Evolutionary conservation across 2,113 vertebrate genomes (phyloP), one percentile per base, ranked within the genome.

Genomic region (Engraulis encrasicolus): DNA sequence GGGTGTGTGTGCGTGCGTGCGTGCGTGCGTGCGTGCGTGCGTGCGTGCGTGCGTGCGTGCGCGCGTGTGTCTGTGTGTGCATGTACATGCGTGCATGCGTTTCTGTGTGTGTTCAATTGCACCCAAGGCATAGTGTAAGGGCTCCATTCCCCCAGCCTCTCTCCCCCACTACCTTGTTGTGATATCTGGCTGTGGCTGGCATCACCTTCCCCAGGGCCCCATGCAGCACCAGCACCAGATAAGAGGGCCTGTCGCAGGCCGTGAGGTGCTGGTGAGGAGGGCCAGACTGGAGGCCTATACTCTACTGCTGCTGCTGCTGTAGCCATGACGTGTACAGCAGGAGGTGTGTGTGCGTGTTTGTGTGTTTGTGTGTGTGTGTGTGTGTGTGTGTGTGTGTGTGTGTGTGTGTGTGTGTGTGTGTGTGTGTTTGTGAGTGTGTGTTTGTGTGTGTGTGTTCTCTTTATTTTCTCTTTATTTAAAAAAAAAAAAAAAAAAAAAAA

Each of bases 151-250:
- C 58, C 23, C 31, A n/a, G 23, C 23, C 58, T 66, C 58, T 52
- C 50, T 27, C 58, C 58, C 31, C 58, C 23, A 7, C 58, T 66
- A 20, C 54, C 2, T 66, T 31, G 1, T 31, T 77, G 17, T 66
- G 50, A 37, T 78, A 78, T 31, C 31, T 71, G 77, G 27, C 61
- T 36, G 78, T 27, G 52, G 40, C 31, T 79, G 80, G 78, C 84
- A 78, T 79, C 84, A 85, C 50, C 71, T 49, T 82, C 77, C 77
- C 81, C 31, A n/a, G n/a, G n/a, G n/a, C n/a, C n/a, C n/a, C n/a
- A n/a, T n/a, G n/a, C n/a, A n/a, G n/a, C n/a, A n/a, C n/a, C n/a
- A n/a, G n/a, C n/a, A n/a, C 61, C 50, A 81, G 74, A 82, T 37
- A 82, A 81, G 80, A 48, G 54, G 50, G 20, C 50, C 23, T 19